phyloP scores from a whole-genome alignment of 2,888 invertebrate genomes.

The Nephrotoma guestfalica region DNA sequence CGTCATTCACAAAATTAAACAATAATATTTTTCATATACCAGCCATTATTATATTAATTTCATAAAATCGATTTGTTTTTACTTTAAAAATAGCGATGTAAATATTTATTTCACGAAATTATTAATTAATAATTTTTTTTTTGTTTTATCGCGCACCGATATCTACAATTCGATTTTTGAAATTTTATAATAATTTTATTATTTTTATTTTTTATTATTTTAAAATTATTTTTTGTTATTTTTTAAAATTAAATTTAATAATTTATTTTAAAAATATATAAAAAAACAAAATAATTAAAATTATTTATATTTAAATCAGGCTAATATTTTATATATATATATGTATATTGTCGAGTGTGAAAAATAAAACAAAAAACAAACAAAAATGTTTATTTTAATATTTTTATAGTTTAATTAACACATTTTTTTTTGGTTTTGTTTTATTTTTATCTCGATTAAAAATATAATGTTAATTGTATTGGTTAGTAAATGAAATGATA shows the following conservation, averaged over 20 bases:
- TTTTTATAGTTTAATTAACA: not conserved
- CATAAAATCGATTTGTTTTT: slow-evolving; percentile 9
- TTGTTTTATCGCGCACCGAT: not conserved
- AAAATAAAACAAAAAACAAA: not conserved
- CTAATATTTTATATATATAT: not conserved
- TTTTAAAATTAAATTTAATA: not conserved
- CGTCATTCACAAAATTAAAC: slow-evolving; percentile 22
- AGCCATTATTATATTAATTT: slow-evolving; percentile 7
- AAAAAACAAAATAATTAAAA: not conserved
- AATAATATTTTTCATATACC: slow-evolving; percentile 12
- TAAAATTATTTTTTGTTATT: not conserved
- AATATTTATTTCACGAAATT: not conserved
- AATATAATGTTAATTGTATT: not conserved
- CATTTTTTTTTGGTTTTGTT: not conserved
- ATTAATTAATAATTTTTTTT: not conserved
- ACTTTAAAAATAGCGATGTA: not conserved
- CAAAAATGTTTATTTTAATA: not conserved
- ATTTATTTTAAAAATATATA: not conserved
- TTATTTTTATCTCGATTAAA: not conserved
- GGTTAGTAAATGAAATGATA: not conserved
- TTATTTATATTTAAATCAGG: not conserved
- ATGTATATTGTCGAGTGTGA: not conserved
- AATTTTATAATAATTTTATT: slow-evolving; percentile 4
- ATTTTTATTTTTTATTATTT: not conserved
- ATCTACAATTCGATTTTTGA: slow-evolving; percentile 1